These are phyloP conservation scores for Anthopleura xanthogrammica DNA, from an alignment of 92 coral and sea anemone species.

Conservation along the genomic window DNA sequence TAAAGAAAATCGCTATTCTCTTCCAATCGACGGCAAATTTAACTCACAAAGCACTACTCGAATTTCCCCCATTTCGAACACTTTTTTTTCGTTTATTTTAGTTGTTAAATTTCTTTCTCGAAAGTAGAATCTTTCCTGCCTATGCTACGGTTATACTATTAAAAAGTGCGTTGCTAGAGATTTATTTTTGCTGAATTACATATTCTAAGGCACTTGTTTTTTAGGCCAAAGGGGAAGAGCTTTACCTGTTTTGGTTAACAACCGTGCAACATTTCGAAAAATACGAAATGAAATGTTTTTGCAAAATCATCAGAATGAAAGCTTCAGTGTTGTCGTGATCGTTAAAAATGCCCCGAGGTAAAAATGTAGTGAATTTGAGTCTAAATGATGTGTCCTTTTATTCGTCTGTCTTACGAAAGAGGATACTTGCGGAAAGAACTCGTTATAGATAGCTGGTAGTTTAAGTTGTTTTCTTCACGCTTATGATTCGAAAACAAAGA, in stretches of 20 bases:
- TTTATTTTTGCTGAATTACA: conserved; percentile 33
- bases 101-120: neutral
- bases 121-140: neutral
- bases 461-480: neutral
- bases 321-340: neutral
- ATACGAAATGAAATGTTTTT: neutral
- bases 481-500: neutral
- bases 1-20: neutral
- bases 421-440: neutral
- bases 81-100: neutral
- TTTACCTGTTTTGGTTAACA: conserved; percentile 21
- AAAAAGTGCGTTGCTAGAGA: neutral
- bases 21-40: neutral
- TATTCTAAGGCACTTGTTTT: neutral
- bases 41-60: neutral
- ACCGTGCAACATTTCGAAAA: neutral
- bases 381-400: neutral
- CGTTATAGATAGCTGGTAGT: neutral
- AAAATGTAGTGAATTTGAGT: neutral
- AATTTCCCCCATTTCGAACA: too few species aligned
- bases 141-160: neutral
- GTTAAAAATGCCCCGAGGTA: neutral
- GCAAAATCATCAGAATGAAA: conserved; percentile 11
- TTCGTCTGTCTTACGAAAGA: neutral
- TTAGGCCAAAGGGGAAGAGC: conserved; percentile 29